phyloP scores from a whole-genome alignment of 1,140 invertebrate genomes.

The Coptotermes formosanus region DNA sequence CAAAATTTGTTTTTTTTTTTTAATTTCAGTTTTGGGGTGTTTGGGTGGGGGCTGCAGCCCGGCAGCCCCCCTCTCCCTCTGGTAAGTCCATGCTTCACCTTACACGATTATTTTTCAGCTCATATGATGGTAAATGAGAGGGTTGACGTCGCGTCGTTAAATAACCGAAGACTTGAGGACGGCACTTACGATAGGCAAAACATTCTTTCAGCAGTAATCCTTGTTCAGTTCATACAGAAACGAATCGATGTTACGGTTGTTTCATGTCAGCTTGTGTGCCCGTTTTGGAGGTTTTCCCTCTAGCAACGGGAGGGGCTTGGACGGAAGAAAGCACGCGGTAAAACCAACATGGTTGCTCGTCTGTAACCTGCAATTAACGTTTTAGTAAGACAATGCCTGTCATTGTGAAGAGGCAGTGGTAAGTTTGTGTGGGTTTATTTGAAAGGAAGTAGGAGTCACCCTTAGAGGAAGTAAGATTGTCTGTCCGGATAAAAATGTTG shows the following conservation, averaged over 20 bases:
- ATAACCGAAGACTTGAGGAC: no score
- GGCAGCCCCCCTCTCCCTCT: no score
- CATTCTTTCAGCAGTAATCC: no score
- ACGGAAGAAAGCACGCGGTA: neutral
- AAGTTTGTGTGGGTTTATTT: conserved; percentile 1
- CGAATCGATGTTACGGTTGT: neutral
- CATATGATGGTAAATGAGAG: no score
- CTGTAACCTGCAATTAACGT: conserved; percentile 11
- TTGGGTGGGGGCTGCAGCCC: no score
- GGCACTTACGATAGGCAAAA: no score
- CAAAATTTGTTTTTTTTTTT: no score
- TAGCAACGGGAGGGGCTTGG: neutral
- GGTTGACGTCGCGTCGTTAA: no score
- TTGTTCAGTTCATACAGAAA: no score
- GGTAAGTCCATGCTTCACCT: no score
- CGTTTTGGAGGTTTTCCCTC: neutral
- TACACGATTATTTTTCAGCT: no score
- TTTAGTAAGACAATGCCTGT: conserved; percentile 12
- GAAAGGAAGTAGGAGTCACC: neutral
- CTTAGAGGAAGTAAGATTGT: neutral
- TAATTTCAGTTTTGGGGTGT: no score
- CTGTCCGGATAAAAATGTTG: neutral
- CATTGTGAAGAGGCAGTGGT: neutral
- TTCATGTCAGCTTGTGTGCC: neutral
- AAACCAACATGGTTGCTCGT: neutral